Evolutionary conservation across 2,888 invertebrate genomes (phyloP).

Genomic region (Phyllotreta striolata): DNA sequence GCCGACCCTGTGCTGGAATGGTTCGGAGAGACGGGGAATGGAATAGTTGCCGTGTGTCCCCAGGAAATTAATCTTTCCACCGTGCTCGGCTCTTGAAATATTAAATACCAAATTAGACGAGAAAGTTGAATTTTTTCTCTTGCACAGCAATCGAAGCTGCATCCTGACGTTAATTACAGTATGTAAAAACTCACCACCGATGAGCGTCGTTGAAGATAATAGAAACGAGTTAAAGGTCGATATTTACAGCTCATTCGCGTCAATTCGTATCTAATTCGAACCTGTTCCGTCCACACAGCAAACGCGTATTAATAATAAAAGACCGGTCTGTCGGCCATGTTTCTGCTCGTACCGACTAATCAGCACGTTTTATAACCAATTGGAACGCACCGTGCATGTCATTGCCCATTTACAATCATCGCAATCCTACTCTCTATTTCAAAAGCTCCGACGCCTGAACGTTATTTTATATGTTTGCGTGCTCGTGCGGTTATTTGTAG

Average conservation of each 20-base stretch:
- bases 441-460: conserved; percentile 55
- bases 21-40: conserved; percentile 11
- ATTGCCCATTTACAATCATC: conserved; percentile 60
- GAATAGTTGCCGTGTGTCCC: conserved; percentile 37
- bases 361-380: conserved; percentile 59
- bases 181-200: too few relatives aligned
- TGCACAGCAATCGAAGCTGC: too few relatives aligned
- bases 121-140: conserved; percentile 8
- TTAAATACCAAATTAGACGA: conserved; percentile 34
- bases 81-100: conserved; percentile 35
- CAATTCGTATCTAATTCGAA: too few relatives aligned
- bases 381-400: conserved; percentile 58
- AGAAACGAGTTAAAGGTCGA: too few relatives aligned
- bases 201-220: too few relatives aligned
- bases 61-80: conserved; percentile 44
- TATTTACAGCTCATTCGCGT: too few relatives aligned
- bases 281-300: conserved; percentile 48
- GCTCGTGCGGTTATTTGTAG: conserved; percentile 49
- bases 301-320: conserved; percentile 49
- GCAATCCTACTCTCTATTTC: conserved; percentile 53
- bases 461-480: conserved; percentile 48
- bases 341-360: conserved; percentile 55
- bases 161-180: too few relatives aligned
- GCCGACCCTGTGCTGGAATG: neutral
- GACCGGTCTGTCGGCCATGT: conserved; percentile 53